Evolutionary conservation across 2,113 vertebrate species (phyloP), one percentile per base, ranked within the genome.

Genomic region (Fulmarus glacialis): DNA sequence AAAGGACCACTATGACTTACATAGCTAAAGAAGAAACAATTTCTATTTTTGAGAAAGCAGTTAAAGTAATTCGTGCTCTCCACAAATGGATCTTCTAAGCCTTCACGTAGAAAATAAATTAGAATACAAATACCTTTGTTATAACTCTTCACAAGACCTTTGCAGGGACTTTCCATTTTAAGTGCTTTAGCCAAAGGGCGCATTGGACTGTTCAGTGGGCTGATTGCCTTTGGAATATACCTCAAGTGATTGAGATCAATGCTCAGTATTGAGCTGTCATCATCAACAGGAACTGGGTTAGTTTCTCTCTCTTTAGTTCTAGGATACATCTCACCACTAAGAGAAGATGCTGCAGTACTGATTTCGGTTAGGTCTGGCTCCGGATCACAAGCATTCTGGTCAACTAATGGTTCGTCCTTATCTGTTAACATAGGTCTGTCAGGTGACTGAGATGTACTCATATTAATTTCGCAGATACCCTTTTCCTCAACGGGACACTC

Each of bases 201-300:
- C n/a, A 99, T 89, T 2, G 99, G 99, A 94, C 99, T 99, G 96
- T 98, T 99, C 82, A 99, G 97, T 38, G 99, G 99, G 95, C 99
- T 99, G 87, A 99, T 99, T 47, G 97, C 98, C 84, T 99, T 99
- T 4, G 99, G 99, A 95, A 99, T 99, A 40, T 96, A 98, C 89
- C 98, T 99, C 91, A 99, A 95, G 48, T 98, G 98, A 95, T 98
- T 99, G 77, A 99, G 96, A 55, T 99, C 99, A 90, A 98, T 98
- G 77, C 98, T 99, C 97, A 99, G 98, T 98, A 99, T 99, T 26
- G 99, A 99, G 96, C 99, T 99, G 52, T 99, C 99, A 94, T 99
- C 99, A n/a, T 99, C 98, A 81, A 97, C 85, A 93, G 96, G 90
- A 77, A 97, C 14, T 26, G 92, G 93, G 63, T 97, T 98, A 60